Evolutionary conservation across 2,888 invertebrate genomes (phyloP).

Genomic region (Mallateleia sp.): DNA sequence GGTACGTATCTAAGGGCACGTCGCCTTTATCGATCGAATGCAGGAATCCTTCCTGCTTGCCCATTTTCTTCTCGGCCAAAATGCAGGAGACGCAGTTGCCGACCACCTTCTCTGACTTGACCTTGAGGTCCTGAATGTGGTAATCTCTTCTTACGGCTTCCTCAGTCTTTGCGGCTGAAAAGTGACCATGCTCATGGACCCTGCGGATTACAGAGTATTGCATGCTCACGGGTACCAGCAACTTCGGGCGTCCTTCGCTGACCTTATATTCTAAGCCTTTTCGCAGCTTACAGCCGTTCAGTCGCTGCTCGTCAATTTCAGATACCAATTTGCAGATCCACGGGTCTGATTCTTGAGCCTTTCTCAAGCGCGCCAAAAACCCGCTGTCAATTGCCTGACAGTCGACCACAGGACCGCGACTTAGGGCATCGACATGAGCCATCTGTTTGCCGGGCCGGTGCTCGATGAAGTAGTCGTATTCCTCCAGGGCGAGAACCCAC

Average conservation of each 20-base stretch:
- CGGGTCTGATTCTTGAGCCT: not conserved
- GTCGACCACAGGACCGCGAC: not conserved
- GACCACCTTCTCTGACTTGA: not conserved
- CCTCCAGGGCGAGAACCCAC: not conserved
- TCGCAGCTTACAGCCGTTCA: not conserved
- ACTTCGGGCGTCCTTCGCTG: not conserved
- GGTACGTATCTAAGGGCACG: not conserved
- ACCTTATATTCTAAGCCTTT: not conserved
- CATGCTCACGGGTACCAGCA: not conserved
- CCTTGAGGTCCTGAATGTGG: not conserved
- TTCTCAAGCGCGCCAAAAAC: not conserved
- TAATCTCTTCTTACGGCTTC: not conserved
- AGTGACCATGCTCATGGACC: not conserved
- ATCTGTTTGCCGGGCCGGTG: not conserved
- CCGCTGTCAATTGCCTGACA: not conserved
- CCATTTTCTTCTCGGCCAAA: not conserved
- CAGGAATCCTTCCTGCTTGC: not conserved
- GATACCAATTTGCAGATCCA: not conserved
- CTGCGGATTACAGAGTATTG: not conserved
- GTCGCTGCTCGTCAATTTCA: not conserved
- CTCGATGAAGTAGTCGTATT: not conserved
- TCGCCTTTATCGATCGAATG: not conserved
- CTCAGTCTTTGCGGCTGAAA: not conserved
- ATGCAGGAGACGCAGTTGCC: not conserved
- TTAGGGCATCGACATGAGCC: not conserved